Evolutionary conservation across 2,797 vertebrate genomes (phyloP), one percentile per base, ranked within the genome.

Genomic region (Decapterus maruadsi): DNA sequence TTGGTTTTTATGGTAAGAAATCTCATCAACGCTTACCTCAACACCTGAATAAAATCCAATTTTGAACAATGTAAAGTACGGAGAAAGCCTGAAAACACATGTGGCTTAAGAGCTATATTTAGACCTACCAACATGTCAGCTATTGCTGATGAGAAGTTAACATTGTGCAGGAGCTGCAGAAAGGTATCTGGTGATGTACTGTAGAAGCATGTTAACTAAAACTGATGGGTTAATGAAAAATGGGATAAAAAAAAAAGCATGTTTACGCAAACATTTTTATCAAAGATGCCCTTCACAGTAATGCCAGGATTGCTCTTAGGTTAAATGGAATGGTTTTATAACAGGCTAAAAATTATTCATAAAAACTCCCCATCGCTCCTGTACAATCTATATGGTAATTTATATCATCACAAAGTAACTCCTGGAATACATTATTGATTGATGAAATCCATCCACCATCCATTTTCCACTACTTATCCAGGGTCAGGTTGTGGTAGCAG

Each of bases 321-420:
- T 71, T 38, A 67, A 82, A 81, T 43, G 20, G 5, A 7, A 55
- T 50, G 4, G 3, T 50, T 68, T 42, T 58, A 6, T 53, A 34
- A 71, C 55, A 51, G 51, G n/a, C 57, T 67, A 36, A 56, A 60
- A 54, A 59, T 13, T 56, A 75, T 75, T 61, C 69, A 64, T 68
- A 22, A 63, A 60, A 71, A 59, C 38, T 12, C 20, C 1, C 45
- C 1, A 5, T 50, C 29, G 67, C 22, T 38, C 26, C 65, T 72
- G 10, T 36, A 73, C 68, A 45, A 77, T 78, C 62, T 79, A 48
- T 86, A 76, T 85, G 70, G 45, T 69, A 81, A 75, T 87, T 64
- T 42, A 68, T 53, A 60, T 60, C 16, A 68, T 76, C 36, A 43
- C n/a, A 63, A 56, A 62, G 42, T 40, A 54, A 65, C 67, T 62